phyloP scores from a whole-genome alignment of 2,113 vertebrate species.

The Laterallus jamaicensis region DNA sequence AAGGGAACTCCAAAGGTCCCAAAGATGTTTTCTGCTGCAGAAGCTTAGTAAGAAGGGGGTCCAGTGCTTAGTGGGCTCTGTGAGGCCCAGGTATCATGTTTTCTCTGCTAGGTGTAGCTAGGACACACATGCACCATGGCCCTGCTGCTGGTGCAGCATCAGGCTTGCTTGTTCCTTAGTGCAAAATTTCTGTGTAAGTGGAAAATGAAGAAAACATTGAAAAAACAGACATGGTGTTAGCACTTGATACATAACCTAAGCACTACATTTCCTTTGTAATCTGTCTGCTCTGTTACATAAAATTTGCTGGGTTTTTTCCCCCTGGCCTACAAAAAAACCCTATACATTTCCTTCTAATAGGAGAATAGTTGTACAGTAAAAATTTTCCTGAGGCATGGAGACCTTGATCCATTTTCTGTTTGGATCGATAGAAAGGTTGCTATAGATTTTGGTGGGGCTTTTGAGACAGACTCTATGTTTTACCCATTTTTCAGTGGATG shows the following conservation, averaged over 20 bases:
- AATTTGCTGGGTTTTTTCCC: background rate
- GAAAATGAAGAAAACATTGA: background rate
- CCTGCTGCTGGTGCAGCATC: background rate
- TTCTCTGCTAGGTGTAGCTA: background rate
- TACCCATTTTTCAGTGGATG: background rate
- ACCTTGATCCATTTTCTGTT: background rate
- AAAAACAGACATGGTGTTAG: background rate
- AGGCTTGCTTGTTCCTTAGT: background rate
- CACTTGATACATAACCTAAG: background rate
- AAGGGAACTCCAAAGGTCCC: background rate
- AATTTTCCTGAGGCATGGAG: background rate
- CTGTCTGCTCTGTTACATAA: background rate
- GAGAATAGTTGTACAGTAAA: background rate
- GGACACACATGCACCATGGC: background rate
- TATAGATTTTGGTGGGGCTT: background rate
- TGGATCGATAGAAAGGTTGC: background rate
- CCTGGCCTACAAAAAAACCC: fast-evolving
- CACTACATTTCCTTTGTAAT: background rate
- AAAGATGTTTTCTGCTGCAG: background rate
- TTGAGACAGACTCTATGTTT: background rate
- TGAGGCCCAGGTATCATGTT: background rate
- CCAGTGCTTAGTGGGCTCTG: background rate
- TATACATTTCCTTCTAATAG: background rate
- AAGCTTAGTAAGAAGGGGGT: background rate
- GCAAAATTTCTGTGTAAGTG: background rate